Evolutionary conservation across 92 coral and sea anemone species (phyloP).

Genomic region (Umimayanthus kanabou): DNA sequence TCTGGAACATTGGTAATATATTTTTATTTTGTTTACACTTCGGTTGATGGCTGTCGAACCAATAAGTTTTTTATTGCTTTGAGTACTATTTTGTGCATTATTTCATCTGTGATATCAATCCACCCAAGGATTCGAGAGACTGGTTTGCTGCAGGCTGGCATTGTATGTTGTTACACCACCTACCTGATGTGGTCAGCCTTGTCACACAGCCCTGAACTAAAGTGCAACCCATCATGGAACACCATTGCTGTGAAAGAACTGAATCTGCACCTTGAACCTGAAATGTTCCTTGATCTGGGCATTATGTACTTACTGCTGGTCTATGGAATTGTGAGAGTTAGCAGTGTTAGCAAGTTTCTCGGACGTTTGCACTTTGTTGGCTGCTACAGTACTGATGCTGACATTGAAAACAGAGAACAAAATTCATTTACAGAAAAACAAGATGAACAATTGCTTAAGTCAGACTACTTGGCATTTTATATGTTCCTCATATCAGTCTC

Average conservation of each 20-base stretch:
- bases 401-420: constrained; percentile 42
- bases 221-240: constrained; percentile 66
- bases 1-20: constrained; percentile 63
- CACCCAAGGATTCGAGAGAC: constrained; percentile 77
- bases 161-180: constrained; percentile 62
- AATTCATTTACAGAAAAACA: neutral
- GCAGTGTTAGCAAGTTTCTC: constrained; percentile 55
- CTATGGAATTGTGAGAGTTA: constrained; percentile 58
- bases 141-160: constrained; percentile 77
- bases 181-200: constrained; percentile 74
- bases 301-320: constrained; percentile 56
- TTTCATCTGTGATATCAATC: constrained; percentile 65
- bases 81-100: constrained; percentile 55
- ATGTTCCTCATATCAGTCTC: constrained; percentile 61
- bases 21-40: constrained; percentile 61
- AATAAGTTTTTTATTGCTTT: constrained; percentile 63
- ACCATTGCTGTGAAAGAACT: constrained; percentile 44
- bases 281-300: constrained; percentile 66
- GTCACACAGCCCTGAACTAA: constrained; percentile 67
- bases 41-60: constrained; percentile 60
- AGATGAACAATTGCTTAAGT: constrained; percentile 53
- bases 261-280: constrained; percentile 59
- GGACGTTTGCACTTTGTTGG: constrained; percentile 45
- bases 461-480: constrained; percentile 71
- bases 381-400: constrained; percentile 53